Conservation (phyloP, 2,797 vertebrate genomes). For the Nasua narica region DNA sequence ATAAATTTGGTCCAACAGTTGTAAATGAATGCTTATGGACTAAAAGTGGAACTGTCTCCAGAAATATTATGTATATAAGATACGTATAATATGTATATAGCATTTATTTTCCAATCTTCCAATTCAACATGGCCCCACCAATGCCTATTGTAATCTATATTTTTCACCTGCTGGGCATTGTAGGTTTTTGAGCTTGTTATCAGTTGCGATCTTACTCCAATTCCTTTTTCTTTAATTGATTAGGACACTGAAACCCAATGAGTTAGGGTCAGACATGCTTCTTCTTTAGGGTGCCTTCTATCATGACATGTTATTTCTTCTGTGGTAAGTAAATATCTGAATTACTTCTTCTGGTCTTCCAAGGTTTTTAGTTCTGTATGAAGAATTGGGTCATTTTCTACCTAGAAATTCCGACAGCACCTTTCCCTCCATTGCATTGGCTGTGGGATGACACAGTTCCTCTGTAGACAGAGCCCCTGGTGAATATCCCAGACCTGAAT, state of each 20-base stretch:
- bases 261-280: background rate
- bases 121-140: too few species aligned
- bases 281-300: background rate
- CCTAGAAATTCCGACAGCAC: background rate
- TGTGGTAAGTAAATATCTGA: background rate
- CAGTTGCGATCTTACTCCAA: background rate
- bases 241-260: background rate
- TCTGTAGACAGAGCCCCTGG: background rate
- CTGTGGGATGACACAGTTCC: background rate
- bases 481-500: constrained; percentile 28
- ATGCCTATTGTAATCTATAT: background rate
- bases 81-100: background rate
- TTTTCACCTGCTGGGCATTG: background rate
- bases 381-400: constrained; percentile 35
- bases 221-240: background rate
- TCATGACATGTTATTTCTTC: background rate
- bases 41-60: background rate
- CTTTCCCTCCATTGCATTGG: background rate
- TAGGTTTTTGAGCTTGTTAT: background rate
- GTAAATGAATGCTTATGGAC: background rate
- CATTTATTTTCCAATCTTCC: background rate
- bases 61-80: background rate
- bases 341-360: background rate
- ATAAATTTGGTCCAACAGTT: background rate
- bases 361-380: background rate